Evolutionary conservation across 1,140 invertebrate genomes (phyloP).

Genomic region (Mactra quadrangularis): DNA sequence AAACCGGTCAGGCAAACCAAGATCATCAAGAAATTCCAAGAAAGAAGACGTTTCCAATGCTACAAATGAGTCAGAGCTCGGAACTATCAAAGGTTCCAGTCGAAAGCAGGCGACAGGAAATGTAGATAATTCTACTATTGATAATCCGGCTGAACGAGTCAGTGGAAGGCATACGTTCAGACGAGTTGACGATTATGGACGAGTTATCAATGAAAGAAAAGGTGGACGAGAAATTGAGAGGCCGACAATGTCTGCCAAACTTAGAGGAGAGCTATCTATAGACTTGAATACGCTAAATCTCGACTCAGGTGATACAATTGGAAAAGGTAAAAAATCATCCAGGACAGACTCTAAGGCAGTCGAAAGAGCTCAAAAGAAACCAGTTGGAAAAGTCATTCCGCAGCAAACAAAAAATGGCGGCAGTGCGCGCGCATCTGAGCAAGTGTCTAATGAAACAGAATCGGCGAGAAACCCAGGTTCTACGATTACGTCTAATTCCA

Average conservation of each 20-base stretch:
- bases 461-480: conserved; percentile 5
- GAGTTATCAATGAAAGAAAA: not conserved
- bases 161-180: conserved; percentile 53
- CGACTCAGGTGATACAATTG: conserved; percentile 34
- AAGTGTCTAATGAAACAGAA: not conserved
- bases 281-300: conserved; percentile 21
- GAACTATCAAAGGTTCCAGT: not conserved
- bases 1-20: not conserved
- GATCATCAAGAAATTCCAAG: not conserved
- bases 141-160: conserved; percentile 1
- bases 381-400: conserved; percentile 26
- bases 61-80: conserved; percentile 6
- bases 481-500: conserved; percentile 39
- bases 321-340: not conserved
- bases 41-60: conserved; percentile 46
- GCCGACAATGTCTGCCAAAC: conserved; percentile 12
- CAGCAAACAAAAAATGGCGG: not conserved
- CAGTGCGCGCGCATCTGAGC: not conserved
- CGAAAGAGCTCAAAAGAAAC: conserved; percentile 25
- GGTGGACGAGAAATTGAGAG: conserved; percentile 48
- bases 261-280: conserved; percentile 24
- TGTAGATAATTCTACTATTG: not conserved
- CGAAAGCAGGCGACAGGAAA: not conserved
- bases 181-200: conserved; percentile 49
- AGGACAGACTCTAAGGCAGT: conserved; percentile 38